These are phyloP conservation scores for Eurypyga helias DNA, from an alignment of 2,113 vertebrate genomes.

Conservation along the genomic window DNA sequence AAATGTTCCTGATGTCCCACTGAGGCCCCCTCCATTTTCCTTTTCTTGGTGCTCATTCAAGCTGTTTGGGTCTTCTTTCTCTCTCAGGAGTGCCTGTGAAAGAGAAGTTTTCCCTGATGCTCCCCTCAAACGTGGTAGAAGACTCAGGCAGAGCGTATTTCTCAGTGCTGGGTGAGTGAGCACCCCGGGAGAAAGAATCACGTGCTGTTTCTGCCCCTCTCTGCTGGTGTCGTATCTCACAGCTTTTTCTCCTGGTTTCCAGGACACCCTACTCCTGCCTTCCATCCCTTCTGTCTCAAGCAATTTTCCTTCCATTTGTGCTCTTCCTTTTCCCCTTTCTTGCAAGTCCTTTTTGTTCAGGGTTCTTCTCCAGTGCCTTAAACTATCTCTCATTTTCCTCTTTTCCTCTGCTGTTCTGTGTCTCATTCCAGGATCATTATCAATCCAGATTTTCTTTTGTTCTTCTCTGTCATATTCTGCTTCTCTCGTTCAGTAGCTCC, in stretches of 20 bases:
- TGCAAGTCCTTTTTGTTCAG: background rate
- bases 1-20: background rate
- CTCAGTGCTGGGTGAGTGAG: slow-evolving; percentile 75
- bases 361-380: background rate
- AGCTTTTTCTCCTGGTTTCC: background rate
- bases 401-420: background rate
- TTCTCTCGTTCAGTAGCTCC: background rate
- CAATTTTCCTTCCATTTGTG: background rate
- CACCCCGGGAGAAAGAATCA: background rate
- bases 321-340: background rate
- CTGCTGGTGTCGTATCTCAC: background rate
- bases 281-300: background rate
- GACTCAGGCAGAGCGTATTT: slow-evolving; percentile 73
- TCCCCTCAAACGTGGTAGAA: slow-evolving; percentile 68
- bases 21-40: background rate
- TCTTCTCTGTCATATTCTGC: background rate
- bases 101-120: slow-evolving; percentile 47
- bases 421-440: background rate
- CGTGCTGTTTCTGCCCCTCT: background rate
- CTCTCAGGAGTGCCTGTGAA: slow-evolving; percentile 25
- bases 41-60: background rate
- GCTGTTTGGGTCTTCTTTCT: background rate
- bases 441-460: background rate
- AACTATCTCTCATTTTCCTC: background rate
- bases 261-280: background rate